Evolutionary conservation across 2,888 invertebrate species (phyloP).

Genomic region (Cosmorhoe ocellata): DNA sequence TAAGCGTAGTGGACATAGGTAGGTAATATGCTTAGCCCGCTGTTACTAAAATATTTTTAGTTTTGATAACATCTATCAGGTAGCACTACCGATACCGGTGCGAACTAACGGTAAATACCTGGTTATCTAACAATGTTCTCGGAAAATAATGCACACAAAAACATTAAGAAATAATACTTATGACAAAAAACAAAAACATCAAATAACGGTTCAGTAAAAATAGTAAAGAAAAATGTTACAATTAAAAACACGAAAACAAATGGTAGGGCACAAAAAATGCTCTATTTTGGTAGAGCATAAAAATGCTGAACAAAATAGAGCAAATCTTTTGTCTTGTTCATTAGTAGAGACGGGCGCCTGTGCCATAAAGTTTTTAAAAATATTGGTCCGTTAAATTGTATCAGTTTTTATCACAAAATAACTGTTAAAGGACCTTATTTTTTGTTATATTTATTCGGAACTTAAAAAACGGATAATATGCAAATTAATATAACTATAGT

Average conservation of each 20-base stretch:
- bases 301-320: conserved; percentile 59
- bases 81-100: too few relatives aligned
- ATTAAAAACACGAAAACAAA: conserved; percentile 33
- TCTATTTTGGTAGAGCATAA: conserved; percentile 49
- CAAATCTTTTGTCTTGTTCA: conserved; percentile 51
- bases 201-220: conserved; percentile 26
- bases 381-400: conserved; percentile 62
- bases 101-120: too few relatives aligned
- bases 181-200: conserved; percentile 32
- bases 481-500: too few relatives aligned
- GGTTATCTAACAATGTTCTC: too few relatives aligned
- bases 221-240: conserved; percentile 32
- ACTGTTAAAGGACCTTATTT: conserved; percentile 22
- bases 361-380: conserved; percentile 44
- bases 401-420: conserved; percentile 44
- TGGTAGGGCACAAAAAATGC: conserved; percentile 41
- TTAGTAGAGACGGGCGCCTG: conserved; percentile 36
- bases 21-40: too few relatives aligned
- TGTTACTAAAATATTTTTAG: too few relatives aligned
- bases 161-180: conserved; percentile 18
- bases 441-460: neutral
- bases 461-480: too few relatives aligned
- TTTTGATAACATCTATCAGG: too few relatives aligned
- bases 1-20: too few relatives aligned
- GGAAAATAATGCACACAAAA: conserved; percentile 23